Evolutionary conservation across 2,797 vertebrate species (phyloP).

Genomic region (Protosalanx chinensis): DNA sequence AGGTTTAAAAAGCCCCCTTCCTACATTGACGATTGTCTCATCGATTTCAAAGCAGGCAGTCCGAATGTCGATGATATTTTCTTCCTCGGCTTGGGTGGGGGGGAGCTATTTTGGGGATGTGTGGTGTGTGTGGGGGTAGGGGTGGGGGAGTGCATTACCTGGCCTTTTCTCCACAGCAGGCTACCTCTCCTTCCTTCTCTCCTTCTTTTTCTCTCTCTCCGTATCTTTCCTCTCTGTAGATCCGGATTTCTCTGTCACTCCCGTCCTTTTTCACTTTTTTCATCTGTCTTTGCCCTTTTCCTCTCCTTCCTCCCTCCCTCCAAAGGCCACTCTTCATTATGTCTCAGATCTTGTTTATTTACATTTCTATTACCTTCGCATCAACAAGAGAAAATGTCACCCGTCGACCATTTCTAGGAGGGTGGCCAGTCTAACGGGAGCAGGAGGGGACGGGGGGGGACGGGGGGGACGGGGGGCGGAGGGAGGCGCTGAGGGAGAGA

Average conservation of each 20-base stretch:
- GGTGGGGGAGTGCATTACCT: constrained; percentile 45
- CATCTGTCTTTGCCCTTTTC: neutral
- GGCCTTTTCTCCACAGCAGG: constrained; percentile 25
- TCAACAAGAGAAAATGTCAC: constrained; percentile 55
- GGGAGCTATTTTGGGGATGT: constrained; percentile 21
- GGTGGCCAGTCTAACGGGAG: too few species aligned
- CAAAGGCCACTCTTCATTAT: constrained; percentile 18
- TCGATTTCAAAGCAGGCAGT: too few species aligned
- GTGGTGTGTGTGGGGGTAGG: constrained; percentile 30
- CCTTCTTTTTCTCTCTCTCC: constrained; percentile 8
- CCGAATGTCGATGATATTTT: too few species aligned
- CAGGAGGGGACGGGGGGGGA: neutral
- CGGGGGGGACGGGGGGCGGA: too few species aligned
- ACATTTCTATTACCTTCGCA: constrained; percentile 55
- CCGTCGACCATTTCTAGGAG: neutral
- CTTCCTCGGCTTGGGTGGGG: too few species aligned
- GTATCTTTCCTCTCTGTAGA: neutral
- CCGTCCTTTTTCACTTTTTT: neutral
- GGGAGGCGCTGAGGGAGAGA: neutral
- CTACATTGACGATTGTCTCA: too few species aligned
- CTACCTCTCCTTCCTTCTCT: constrained; percentile 12
- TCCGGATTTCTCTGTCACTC: constrained; percentile 4
- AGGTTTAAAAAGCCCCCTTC: too few species aligned
- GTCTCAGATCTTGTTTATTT: constrained; percentile 39
- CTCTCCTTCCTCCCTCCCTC: neutral